Percentiles rank a stretch among this genome's conserved stretches.
These are phyloP conservation scores for Drosophila quasianomalipes DNA, from an alignment of 2,888 invertebrate genomes.

Conservation along the genomic window DNA sequence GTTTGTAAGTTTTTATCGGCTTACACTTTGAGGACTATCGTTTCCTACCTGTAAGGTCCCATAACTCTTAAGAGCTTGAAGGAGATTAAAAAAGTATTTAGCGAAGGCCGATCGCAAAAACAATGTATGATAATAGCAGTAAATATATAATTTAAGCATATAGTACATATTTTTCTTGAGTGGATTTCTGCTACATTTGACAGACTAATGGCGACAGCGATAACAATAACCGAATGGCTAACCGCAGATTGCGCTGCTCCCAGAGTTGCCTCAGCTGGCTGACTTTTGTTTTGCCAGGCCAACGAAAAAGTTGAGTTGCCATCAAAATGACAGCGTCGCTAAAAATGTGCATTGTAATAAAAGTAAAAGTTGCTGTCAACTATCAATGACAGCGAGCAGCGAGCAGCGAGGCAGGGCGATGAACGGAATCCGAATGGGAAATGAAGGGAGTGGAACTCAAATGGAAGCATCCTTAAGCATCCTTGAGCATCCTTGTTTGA, in stretches of 20 bases:
- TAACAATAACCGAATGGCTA: conserved; percentile 18
- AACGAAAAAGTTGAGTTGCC: conserved; percentile 38
- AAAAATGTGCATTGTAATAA: conserved; percentile 62
- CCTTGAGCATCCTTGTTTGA: conserved; percentile 6
- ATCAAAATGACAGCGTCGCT: conserved; percentile 33
- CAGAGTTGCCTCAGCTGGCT: not conserved
- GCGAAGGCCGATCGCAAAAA: not conserved
- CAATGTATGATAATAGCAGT: not conserved
- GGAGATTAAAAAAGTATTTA: not conserved
- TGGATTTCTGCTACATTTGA: conserved; percentile 24
- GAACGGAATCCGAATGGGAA: not conserved
- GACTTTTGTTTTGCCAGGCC: conserved; percentile 27
- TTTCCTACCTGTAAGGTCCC: not conserved
- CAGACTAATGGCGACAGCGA: conserved; percentile 28
- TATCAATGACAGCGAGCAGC: conserved; percentile 25
- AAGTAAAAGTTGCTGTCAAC: conserved; percentile 51
- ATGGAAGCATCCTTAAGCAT: not conserved
- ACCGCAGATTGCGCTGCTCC: not conserved
- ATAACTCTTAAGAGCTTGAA: too few species aligned
- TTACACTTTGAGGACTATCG: not conserved
- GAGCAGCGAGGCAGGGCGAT: not conserved
- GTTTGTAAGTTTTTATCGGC: not conserved
- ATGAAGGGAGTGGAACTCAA: not conserved
- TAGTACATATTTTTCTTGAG: not conserved
- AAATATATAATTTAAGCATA: not conserved